phyloP scores from a whole-genome alignment of 1,140 invertebrate species.

The Aphelinus atriplicis region DNA sequence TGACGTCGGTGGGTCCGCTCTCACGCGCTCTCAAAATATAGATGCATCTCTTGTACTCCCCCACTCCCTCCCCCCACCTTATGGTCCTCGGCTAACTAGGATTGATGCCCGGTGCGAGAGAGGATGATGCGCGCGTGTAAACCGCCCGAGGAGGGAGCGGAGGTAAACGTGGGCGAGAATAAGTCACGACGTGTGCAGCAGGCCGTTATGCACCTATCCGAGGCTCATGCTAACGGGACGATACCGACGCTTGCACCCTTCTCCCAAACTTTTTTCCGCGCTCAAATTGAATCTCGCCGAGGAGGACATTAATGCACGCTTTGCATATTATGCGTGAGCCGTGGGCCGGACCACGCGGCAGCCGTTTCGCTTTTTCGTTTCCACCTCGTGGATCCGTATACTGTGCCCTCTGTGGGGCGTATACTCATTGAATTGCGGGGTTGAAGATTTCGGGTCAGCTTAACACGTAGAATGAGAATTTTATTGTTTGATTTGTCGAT shows the following conservation, averaged over 20 bases:
- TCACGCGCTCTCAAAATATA: too few species aligned
- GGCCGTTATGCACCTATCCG: constrained; percentile 40
- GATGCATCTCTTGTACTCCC: background rate
- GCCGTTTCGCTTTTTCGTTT: too few species aligned
- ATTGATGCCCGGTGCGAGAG: constrained; percentile 26
- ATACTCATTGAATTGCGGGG: background rate
- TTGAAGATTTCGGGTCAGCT: background rate
- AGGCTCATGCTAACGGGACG: constrained; percentile 40
- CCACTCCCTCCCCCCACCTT: background rate
- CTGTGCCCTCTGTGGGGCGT: background rate
- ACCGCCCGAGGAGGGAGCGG: constrained; percentile 14
- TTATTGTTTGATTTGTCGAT: too few species aligned
- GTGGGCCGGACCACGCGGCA: too few species aligned
- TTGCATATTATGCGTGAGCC: constrained; percentile 13
- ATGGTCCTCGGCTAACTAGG: constrained; percentile 7
- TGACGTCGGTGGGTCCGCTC: background rate
- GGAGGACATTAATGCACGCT: background rate
- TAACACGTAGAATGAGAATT: too few species aligned
- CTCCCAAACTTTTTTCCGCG: constrained; percentile 27
- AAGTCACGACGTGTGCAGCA: constrained; percentile 34
- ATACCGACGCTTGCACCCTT: constrained; percentile 21
- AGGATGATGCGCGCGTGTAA: constrained; percentile 14
- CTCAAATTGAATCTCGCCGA: constrained; percentile 21
- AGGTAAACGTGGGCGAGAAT: constrained; percentile 36
- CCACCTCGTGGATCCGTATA: too few species aligned